Evolutionary conservation across 1,140 invertebrate species (phyloP).

Genomic region (Leptinotarsa lineolata): DNA sequence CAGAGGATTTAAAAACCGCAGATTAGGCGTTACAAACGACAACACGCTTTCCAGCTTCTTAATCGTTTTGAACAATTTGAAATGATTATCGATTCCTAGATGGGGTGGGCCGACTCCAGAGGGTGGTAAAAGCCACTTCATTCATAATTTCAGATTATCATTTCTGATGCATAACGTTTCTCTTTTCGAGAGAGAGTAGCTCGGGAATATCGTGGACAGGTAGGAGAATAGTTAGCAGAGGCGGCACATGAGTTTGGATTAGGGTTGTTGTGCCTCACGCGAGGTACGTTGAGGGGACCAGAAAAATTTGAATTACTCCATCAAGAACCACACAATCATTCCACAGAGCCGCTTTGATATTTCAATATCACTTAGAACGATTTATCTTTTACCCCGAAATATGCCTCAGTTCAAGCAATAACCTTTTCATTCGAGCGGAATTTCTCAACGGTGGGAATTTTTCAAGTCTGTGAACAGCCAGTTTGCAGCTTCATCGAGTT

Average conservation of each 20-base stretch:
- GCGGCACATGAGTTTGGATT: background rate
- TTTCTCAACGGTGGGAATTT: too few species aligned
- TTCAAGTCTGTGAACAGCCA: too few species aligned
- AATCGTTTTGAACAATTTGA: background rate
- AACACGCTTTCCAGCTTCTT: background rate
- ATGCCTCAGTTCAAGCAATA: too few species aligned
- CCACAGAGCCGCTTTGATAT: too few species aligned
- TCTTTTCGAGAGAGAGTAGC: background rate
- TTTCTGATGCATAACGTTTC: background rate
- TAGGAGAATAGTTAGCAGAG: background rate
- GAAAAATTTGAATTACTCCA: too few species aligned
- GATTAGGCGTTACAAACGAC: slow-evolving; percentile 1
- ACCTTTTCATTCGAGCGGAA: too few species aligned
- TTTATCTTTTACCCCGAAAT: too few species aligned
- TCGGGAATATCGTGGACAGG: background rate
- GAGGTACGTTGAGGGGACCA: too few species aligned
- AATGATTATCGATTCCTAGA: slow-evolving; percentile 1
- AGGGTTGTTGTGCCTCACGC: too few species aligned
- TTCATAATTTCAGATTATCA: background rate
- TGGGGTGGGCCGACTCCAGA: background rate
- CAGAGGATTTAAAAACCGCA: background rate
- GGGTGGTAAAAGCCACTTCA: background rate
- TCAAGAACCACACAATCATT: too few species aligned
- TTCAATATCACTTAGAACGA: too few species aligned
- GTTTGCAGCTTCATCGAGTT: slow-evolving; percentile 11